Percentiles rank a stretch among this genome's conserved stretches.
Conservation (phyloP, 1,140 invertebrate genomes). For the Dermatophagoides farinae region DNA sequence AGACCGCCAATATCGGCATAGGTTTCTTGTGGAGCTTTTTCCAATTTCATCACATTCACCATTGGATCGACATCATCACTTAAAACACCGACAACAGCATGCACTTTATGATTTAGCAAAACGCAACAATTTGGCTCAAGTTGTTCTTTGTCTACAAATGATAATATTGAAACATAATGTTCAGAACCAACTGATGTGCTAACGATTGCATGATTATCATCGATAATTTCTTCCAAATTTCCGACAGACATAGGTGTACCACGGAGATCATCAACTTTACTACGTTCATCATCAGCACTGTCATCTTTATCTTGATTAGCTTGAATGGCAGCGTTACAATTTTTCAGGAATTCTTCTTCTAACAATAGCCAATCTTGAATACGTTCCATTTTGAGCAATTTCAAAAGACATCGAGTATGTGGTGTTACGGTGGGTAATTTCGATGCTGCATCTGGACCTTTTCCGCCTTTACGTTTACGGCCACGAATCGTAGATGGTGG, state of each 20-base stretch:
- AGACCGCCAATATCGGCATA: constrained; percentile 98
- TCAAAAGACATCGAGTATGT: constrained; percentile 84
- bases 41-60: constrained; percentile 99
- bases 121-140: constrained; percentile 97
- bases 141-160: constrained; percentile 99
- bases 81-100: constrained; percentile 94
- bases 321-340: constrained; percentile 37
- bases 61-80: constrained; percentile 99
- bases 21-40: constrained; percentile 98
- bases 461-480: constrained; percentile 87
- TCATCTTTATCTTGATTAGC: constrained; percentile 15
- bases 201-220: constrained; percentile 99
- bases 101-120: constrained; percentile 90
- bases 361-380: constrained; percentile 98
- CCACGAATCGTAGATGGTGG: constrained; percentile 86
- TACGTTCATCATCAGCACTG: constrained; percentile 47
- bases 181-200: constrained; percentile 98
- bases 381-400: constrained; percentile 81
- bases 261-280: constrained; percentile 89
- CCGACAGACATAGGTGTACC: constrained; percentile 95
- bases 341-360: constrained; percentile 98
- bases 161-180: constrained; percentile 97
- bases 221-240: constrained; percentile 97
- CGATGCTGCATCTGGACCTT: constrained; percentile 91
- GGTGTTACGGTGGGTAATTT: constrained; percentile 91